phyloP scores from a whole-genome alignment of 2,113 vertebrate species.

The Sterrhoptilus dennistouni region DNA sequence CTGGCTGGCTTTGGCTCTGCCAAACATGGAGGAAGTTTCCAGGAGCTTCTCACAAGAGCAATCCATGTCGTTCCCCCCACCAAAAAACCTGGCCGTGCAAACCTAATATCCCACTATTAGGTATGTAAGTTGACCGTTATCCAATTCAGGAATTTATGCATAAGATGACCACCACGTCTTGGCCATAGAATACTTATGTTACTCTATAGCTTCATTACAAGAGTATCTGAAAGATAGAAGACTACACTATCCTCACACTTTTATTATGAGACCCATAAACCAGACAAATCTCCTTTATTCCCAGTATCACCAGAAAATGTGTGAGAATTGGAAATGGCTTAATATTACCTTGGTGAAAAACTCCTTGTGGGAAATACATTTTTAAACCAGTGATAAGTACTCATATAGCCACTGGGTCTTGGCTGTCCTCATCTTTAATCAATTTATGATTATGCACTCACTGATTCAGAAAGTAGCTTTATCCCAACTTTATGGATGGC shows the following conservation, averaged over 20 bases:
- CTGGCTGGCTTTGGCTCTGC: background rate
- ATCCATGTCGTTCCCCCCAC: background rate
- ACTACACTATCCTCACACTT: background rate
- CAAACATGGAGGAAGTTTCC: background rate
- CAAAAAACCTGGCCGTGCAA: background rate
- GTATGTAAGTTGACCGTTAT: fast-evolving
- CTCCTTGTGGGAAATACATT: background rate
- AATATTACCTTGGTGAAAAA: background rate
- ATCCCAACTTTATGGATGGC: background rate
- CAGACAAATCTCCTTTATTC: background rate
- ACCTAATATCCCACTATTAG: background rate
- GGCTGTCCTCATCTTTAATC: background rate
- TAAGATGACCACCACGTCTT: background rate
- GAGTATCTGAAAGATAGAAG: background rate
- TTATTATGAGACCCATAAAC: background rate
- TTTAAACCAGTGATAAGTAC: background rate
- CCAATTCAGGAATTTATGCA: background rate
- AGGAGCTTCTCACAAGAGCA: background rate
- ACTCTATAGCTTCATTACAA: background rate
- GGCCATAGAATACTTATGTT: background rate
- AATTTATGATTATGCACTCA: background rate
- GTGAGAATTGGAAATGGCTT: background rate
- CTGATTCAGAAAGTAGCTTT: background rate
- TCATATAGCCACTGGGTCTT: background rate
- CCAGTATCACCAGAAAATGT: background rate